Conservation (phyloP, 1,140 invertebrate genomes). For the Phymastichus coffea region DNA sequence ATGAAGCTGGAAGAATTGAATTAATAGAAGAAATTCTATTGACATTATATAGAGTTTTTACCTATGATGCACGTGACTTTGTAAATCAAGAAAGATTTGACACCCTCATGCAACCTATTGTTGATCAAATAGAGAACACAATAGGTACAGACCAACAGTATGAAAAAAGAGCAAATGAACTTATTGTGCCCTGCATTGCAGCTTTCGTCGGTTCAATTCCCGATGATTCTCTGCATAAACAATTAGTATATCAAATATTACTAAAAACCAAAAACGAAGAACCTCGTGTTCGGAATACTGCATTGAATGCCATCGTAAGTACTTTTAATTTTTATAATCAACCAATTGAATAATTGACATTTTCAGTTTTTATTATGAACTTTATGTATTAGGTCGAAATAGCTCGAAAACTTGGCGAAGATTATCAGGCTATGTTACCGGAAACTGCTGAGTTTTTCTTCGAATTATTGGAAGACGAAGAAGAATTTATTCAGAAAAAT, state of each 20-base stretch:
- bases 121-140: slow-evolving; percentile 85
- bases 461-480: slow-evolving; percentile 82
- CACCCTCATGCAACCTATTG: slow-evolving; percentile 77
- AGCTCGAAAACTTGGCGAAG: slow-evolving; percentile 75
- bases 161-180: slow-evolving; percentile 61
- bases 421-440: slow-evolving; percentile 76
- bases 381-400: slow-evolving; percentile 71
- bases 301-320: slow-evolving; percentile 46
- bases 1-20: slow-evolving; percentile 60
- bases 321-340: background rate
- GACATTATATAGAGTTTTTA: slow-evolving; percentile 76
- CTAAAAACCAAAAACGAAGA: slow-evolving; percentile 80
- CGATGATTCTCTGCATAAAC: slow-evolving; percentile 86
- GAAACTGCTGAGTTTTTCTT: slow-evolving; percentile 83
- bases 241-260: slow-evolving; percentile 84
- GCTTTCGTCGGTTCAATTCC: slow-evolving; percentile 77
- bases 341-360: background rate
- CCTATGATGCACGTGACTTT: slow-evolving; percentile 80
- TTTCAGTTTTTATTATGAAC: slow-evolving; percentile 52
- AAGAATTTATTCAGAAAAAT: slow-evolving; percentile 71
- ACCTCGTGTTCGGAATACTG: slow-evolving; percentile 52
- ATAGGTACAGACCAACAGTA: slow-evolving; percentile 64
- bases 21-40: slow-evolving; percentile 70
- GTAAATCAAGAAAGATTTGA: slow-evolving; percentile 83
- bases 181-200: slow-evolving; percentile 76